Evolutionary conservation across 1,140 invertebrate genomes (phyloP).

Genomic region (Tribolium madens): DNA sequence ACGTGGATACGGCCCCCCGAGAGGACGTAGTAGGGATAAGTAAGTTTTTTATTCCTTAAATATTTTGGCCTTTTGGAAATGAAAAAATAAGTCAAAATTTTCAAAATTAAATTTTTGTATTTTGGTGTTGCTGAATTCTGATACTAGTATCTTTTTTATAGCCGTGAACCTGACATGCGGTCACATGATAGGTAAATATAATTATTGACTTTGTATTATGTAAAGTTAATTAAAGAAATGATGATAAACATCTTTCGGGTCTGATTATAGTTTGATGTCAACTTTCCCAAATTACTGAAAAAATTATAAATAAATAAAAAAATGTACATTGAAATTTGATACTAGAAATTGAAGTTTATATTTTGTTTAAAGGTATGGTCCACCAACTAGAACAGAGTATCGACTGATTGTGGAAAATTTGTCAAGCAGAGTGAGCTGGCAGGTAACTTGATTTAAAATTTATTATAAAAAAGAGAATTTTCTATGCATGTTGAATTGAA

Average conservation of each 20-base stretch:
- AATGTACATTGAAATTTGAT: background rate
- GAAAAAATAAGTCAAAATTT: background rate
- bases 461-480: conserved; percentile 22
- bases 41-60: conserved; percentile 52
- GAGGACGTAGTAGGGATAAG: conserved; percentile 64
- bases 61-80: background rate
- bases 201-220: conserved; percentile 29
- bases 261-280: conserved; percentile 37
- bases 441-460: conserved; percentile 65
- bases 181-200: conserved; percentile 54
- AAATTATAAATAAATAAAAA: background rate
- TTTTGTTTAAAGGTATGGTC: conserved; percentile 83
- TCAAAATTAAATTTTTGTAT: conserved; percentile 9
- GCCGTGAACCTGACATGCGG: conserved; percentile 50
- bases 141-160: conserved; percentile 43
- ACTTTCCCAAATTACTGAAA: conserved; percentile 2
- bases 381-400: conserved; percentile 96
- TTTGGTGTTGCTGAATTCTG: conserved; percentile 25
- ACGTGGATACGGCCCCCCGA: conserved; percentile 53
- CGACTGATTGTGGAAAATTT: conserved; percentile 97
- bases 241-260: conserved; percentile 41
- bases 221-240: conserved; percentile 1
- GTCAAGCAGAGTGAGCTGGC: conserved; percentile 98
- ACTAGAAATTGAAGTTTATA: background rate
- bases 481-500: conserved; percentile 39